Evolutionary conservation across 2,797 vertebrate species (phyloP).

Genomic region (Typhlichthys eigenmanni): DNA sequence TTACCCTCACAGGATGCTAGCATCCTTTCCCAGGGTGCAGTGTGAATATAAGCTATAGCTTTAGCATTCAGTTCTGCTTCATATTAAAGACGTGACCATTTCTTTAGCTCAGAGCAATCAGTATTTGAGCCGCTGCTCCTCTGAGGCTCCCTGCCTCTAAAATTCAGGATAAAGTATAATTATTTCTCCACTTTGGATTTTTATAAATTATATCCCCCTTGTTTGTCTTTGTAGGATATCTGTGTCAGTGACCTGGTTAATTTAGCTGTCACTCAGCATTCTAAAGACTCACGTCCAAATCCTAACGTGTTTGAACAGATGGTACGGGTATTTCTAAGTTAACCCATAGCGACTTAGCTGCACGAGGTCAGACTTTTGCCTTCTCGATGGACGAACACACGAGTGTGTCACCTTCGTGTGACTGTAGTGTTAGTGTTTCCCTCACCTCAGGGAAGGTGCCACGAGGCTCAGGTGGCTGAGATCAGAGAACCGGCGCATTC

Average conservation of each 20-base stretch:
- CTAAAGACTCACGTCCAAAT: conserved; percentile 41
- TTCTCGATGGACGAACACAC: conserved; percentile 13
- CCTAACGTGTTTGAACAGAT: conserved; percentile 30
- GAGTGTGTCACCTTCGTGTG: conserved; percentile 6
- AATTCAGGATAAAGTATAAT: conserved; percentile 55
- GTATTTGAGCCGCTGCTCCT: conserved; percentile 34
- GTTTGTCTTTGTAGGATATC: conserved; percentile 47
- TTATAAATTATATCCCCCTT: conserved; percentile 12
- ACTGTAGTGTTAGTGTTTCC: conserved; percentile 34
- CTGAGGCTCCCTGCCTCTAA: conserved; percentile 40
- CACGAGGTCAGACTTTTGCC: conserved; percentile 20
- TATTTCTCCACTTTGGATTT: conserved; percentile 37
- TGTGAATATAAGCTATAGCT: neutral
- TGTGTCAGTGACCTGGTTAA: conserved; percentile 45
- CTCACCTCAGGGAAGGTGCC: conserved; percentile 27
- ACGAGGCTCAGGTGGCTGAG: conserved; percentile 37
- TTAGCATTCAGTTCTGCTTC: conserved; percentile 27
- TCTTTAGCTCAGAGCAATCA: conserved; percentile 44
- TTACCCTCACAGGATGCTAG: neutral
- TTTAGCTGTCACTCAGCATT: conserved; percentile 43
- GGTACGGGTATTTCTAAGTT: conserved; percentile 35
- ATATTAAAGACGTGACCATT: conserved; percentile 17
- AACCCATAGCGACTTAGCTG: conserved; percentile 9
- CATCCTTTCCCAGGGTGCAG: neutral
- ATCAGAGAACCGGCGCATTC: conserved; percentile 35